A percentile compares a stretch with the other conserved stretches of the same genome.
Conservation (phyloP, 1,140 invertebrate genomes). For the Antheraea mylitta region DNA sequence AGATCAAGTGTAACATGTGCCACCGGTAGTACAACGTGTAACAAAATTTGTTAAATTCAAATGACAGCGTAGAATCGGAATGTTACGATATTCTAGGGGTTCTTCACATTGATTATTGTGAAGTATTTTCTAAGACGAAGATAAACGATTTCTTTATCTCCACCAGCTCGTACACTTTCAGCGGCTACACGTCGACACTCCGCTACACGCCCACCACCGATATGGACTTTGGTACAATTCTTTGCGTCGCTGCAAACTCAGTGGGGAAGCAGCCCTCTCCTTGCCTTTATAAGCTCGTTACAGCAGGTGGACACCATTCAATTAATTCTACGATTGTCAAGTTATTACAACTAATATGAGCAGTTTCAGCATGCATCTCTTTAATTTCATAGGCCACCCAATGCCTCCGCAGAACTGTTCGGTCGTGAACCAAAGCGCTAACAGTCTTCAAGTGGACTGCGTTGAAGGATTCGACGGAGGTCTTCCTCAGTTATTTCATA, state of each 20-base stretch:
- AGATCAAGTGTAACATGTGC: too few species aligned
- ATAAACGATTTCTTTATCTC: not conserved
- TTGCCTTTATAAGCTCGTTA: slow-evolving; percentile 87
- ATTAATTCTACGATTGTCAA: not conserved
- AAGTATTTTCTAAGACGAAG: too few species aligned
- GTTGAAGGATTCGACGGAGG: slow-evolving; percentile 89
- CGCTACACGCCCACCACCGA: slow-evolving; percentile 88
- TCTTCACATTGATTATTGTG: too few species aligned
- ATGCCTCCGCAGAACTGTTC: slow-evolving; percentile 66
- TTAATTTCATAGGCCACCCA: slow-evolving; percentile 48
- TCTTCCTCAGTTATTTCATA: slow-evolving; percentile 89
- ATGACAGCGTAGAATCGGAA: too few species aligned
- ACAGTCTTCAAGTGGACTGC: slow-evolving; percentile 83
- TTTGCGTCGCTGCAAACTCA: slow-evolving; percentile 86
- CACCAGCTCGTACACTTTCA: slow-evolving; percentile 42
- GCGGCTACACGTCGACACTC: slow-evolving; percentile 54
- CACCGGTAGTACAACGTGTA: too few species aligned
- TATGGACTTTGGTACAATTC: slow-evolving; percentile 86
- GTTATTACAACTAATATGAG: not conserved
- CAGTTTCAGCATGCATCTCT: not conserved
- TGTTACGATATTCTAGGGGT: too few species aligned
- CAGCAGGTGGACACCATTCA: slow-evolving; percentile 80
- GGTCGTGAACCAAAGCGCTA: slow-evolving; percentile 56
- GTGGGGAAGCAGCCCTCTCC: slow-evolving; percentile 87
- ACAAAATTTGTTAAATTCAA: too few species aligned